Percentiles rank a stretch among this genome's conserved stretches.
phyloP scores from a whole-genome alignment of 2,888 invertebrate genomes.

The Diaperis boleti region DNA sequence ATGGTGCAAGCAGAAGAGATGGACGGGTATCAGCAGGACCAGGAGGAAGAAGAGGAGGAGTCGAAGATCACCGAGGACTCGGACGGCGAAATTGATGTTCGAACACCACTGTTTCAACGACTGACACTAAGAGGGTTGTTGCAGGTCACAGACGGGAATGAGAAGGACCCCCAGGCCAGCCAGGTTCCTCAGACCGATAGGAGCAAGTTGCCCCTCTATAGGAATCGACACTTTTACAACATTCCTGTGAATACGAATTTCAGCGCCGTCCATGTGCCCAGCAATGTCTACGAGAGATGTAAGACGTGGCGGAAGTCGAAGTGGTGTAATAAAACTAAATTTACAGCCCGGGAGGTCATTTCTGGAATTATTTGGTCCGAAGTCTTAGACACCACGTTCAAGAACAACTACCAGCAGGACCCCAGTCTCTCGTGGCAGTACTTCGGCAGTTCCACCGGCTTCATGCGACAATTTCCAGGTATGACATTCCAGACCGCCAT shows the following conservation, averaged over 20 bases:
- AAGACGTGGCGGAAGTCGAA: too few species aligned
- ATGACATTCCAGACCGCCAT: too few species aligned
- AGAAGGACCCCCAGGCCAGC: constrained; percentile 64
- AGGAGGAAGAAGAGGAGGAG: constrained; percentile 47
- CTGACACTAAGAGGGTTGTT: constrained; percentile 22
- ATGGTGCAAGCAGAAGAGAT: constrained; percentile 54
- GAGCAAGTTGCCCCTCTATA: constrained; percentile 70
- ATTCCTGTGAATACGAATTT: constrained; percentile 81
- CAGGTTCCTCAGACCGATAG: constrained; percentile 70
- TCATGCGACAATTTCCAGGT: constrained; percentile 97
- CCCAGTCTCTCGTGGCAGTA: constrained; percentile 97
- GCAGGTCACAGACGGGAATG: constrained; percentile 59
- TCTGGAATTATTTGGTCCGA: constrained; percentile 97
- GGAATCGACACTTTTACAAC: constrained; percentile 83
- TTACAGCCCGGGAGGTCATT: constrained; percentile 74
- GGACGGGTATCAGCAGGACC: constrained; percentile 56
- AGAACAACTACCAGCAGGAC: constrained; percentile 86
- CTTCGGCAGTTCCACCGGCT: constrained; percentile 97
- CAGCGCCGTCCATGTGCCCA: constrained; percentile 95
- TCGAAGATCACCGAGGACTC: constrained; percentile 44
- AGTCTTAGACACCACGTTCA: constrained; percentile 89
- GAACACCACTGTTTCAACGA: neutral
- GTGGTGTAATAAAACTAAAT: too few species aligned
- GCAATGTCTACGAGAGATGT: constrained; percentile 94
- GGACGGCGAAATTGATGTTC: constrained; percentile 51